Conservation (phyloP, 2,113 vertebrate species). For the Bolborhynchus lineola region DNA sequence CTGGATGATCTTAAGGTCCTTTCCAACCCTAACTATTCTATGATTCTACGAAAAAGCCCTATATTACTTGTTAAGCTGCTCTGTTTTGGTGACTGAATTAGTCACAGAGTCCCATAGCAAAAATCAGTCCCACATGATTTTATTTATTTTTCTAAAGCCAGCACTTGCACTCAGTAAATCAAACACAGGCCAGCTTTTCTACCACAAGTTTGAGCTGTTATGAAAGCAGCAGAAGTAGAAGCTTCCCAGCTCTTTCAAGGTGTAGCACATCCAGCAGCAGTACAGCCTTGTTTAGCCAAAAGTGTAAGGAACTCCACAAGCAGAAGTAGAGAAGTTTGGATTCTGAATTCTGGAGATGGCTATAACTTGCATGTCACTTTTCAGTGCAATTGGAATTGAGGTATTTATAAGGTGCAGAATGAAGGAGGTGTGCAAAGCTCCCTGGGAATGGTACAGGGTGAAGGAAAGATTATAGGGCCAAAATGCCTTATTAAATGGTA, state of each 20-base stretch:
- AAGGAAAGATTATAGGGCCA: not conserved
- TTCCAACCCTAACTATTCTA: no score
- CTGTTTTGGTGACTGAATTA: not conserved
- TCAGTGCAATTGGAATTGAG: not conserved
- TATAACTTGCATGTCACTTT: not conserved
- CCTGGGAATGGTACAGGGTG: not conserved
- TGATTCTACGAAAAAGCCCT: not conserved
- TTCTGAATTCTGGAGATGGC: not conserved
- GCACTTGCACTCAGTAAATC: not conserved
- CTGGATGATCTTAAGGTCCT: no score
- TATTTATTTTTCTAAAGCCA: not conserved
- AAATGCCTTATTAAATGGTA: not conserved
- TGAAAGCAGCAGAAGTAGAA: not conserved
- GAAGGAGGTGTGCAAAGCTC: not conserved
- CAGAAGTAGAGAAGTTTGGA: not conserved
- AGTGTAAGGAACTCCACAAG: not conserved
- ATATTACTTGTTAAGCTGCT: not conserved
- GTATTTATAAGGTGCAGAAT: not conserved
- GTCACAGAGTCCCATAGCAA: not conserved
- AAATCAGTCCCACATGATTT: not conserved
- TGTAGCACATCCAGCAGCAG: not conserved
- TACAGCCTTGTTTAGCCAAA: not conserved
- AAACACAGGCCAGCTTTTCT: not conserved
- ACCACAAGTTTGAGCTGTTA: not conserved
- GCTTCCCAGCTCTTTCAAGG: not conserved